Evolutionary conservation across 2,888 invertebrate species (phyloP).

Genomic region (Heterodera filipjevi): DNA sequence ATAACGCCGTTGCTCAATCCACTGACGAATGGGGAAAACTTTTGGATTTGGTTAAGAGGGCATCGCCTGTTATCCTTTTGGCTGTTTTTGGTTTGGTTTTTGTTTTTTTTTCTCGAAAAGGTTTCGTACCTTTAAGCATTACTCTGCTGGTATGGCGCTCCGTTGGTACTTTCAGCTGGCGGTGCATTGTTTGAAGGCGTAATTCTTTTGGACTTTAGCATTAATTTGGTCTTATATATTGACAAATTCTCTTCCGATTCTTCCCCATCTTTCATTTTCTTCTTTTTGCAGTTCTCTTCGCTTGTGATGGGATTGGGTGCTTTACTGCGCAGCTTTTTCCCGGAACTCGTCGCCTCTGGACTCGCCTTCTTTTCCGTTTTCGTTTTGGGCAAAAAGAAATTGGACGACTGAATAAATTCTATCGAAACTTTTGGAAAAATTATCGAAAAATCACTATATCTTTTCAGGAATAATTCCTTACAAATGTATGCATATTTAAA

Average conservation of each 20-base stretch:
- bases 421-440: no score
- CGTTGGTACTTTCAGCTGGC: not conserved
- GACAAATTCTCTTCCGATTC: not conserved
- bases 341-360: conserved; percentile 8
- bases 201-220: not conserved
- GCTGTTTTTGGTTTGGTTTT: not conserved
- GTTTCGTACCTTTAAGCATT: not conserved
- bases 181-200: not conserved
- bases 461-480: no score
- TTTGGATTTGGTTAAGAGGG: not conserved
- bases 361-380: not conserved
- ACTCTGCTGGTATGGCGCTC: not conserved
- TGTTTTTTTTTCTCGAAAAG: not conserved
- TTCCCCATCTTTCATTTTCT: not conserved
- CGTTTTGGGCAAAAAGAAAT: conserved; percentile 3
- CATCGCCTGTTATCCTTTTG: not conserved
- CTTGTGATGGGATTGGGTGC: not conserved
- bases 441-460: no score
- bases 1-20: not conserved
- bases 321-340: conserved; percentile 1
- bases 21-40: not conserved
- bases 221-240: not conserved
- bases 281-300: not conserved
- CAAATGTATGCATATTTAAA: no score
- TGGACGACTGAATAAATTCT: not conserved